Conservation (phyloP, 2,888 invertebrate species). For the Drosophila meridionalis region DNA sequence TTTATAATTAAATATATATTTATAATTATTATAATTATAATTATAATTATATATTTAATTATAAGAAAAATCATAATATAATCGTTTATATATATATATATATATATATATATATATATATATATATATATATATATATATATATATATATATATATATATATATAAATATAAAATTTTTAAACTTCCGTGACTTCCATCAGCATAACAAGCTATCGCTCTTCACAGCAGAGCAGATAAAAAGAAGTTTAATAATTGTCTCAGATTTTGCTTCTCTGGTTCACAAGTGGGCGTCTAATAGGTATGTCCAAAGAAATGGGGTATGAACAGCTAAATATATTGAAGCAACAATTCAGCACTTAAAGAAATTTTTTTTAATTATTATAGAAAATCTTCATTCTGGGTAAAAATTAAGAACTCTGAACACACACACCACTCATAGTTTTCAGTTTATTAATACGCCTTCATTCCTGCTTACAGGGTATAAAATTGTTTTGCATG, state of each 20-base stretch:
- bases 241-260: not conserved
- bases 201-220: not conserved
- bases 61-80: no score
- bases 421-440: not conserved
- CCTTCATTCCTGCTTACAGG: not conserved
- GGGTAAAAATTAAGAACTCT: not conserved
- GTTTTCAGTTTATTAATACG: not conserved
- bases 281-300: not conserved
- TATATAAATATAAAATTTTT: not conserved
- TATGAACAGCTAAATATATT: not conserved
- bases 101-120: no score
- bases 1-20: no score
- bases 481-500: constrained; percentile 17
- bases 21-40: no score
- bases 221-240: not conserved
- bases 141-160: no score
- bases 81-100: no score
- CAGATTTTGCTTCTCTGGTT: not conserved
- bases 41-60: no score
- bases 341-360: not conserved
- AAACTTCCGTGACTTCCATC: not conserved
- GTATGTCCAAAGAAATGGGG: not conserved
- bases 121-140: no score
- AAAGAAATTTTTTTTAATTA: not conserved
- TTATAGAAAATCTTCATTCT: not conserved